A percentile compares a stretch with the other conserved stretches of the same genome.
These are phyloP conservation scores for Elanus axillaris DNA, from an alignment of 2,113 vertebrate species.

Conservation along the genomic window DNA sequence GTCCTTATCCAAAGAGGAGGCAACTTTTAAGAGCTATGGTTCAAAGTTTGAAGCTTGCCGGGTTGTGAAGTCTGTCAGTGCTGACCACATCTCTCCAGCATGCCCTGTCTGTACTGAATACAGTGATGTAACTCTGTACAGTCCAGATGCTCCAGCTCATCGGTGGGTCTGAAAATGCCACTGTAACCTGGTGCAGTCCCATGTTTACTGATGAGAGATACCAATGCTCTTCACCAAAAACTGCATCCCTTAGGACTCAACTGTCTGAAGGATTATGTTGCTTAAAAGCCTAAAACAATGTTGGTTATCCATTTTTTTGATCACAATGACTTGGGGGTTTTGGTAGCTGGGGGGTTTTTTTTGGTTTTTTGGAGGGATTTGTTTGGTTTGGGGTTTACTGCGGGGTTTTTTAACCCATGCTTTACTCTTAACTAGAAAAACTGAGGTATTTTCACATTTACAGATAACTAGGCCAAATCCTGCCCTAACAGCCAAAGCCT, in stretches of 20 bases:
- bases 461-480: not conserved
- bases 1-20: not conserved
- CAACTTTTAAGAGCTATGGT: not conserved
- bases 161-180: not conserved
- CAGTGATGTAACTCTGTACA: fast-evolving
- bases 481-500: not conserved
- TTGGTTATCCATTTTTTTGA: fast-evolving
- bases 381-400: not conserved
- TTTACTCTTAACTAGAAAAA: not conserved
- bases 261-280: not conserved
- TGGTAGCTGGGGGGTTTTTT: not conserved
- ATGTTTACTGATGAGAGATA: not conserved
- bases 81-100: not conserved
- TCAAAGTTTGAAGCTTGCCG: not conserved
- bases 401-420: not conserved
- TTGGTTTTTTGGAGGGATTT: not conserved
- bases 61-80: not conserved
- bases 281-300: not conserved
- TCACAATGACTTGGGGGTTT: not conserved
- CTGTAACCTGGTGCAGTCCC: not conserved
- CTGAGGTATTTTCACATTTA: not conserved
- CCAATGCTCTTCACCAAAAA: fast-evolving
- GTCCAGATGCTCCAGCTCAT: fast-evolving
- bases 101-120: not conserved
- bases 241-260: not conserved